phyloP scores from a whole-genome alignment of 2,888 invertebrate genomes.

The Anoplius nigerrimus region DNA sequence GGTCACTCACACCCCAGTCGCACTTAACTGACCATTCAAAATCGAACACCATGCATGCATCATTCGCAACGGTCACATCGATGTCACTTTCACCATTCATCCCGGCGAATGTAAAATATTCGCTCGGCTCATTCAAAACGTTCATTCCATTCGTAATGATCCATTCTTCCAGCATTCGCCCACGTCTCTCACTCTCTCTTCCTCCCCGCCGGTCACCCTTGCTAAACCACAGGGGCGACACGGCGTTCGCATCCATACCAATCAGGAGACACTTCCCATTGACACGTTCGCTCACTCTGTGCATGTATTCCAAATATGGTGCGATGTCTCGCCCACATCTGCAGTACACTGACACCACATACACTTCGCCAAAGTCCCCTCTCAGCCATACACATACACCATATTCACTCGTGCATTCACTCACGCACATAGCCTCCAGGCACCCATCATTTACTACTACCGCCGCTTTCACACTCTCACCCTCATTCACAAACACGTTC shows the following conservation, averaged over 20 bases:
- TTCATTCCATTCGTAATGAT: conserved; percentile 14
- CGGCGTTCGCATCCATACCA: conserved; percentile 52
- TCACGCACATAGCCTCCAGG: too few relatives aligned
- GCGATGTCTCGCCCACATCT: conserved; percentile 10
- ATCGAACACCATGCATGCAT: not conserved
- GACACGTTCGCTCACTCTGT: not conserved
- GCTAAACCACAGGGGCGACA: conserved; percentile 47
- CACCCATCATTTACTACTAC: not conserved
- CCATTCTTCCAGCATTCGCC: conserved; percentile 13
- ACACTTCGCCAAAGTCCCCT: too few relatives aligned
- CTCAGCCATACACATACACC: too few relatives aligned
- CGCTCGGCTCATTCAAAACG: conserved; percentile 40
- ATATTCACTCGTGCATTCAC: too few relatives aligned
- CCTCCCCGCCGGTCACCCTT: conserved; percentile 3
- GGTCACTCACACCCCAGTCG: conserved; percentile 19
- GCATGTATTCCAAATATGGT: conserved; percentile 15
- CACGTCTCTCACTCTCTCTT: conserved; percentile 1
- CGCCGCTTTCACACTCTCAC: conserved; percentile 6
- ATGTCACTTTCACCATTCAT: conserved; percentile 18
- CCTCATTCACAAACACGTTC: conserved; percentile 2
- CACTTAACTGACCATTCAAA: conserved; percentile 12
- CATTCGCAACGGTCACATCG: conserved; percentile 12
- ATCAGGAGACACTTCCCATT: conserved; percentile 20
- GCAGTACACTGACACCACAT: conserved; percentile 42
- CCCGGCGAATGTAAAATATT: conserved; percentile 22